A percentile compares a stretch with the other conserved stretches of the same genome.
Evolutionary conservation across 2,797 vertebrate species (phyloP).

Genomic region (Poecile montanus): DNA sequence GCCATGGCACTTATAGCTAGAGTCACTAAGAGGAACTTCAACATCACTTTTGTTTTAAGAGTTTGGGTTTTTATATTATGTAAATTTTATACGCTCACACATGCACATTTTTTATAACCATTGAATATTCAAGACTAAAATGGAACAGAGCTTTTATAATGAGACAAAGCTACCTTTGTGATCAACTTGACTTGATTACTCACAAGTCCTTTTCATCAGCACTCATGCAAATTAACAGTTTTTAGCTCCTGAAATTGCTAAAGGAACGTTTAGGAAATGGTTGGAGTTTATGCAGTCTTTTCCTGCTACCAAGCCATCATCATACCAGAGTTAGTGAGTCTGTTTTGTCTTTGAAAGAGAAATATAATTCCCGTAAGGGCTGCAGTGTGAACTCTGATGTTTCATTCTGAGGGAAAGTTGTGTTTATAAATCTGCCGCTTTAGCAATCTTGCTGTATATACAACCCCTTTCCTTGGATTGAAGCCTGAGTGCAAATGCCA

Average conservation of each 20-base stretch:
- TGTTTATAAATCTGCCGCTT: constrained; percentile 24
- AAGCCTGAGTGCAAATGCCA: neutral
- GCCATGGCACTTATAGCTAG: neutral
- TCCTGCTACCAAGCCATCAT: neutral
- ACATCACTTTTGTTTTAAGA: neutral
- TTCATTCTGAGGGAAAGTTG: neutral
- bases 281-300: neutral
- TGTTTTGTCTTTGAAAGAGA: constrained; percentile 21
- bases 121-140: neutral
- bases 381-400: neutral
- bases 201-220: neutral
- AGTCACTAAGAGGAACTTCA: neutral
- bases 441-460: neutral
- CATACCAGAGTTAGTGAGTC: neutral
- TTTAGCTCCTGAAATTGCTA: neutral
- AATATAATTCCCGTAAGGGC: neutral
- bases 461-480: neutral
- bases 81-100: neutral
- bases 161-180: neutral
- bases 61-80: neutral
- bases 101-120: neutral
- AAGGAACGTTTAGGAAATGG: neutral
- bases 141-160: neutral
- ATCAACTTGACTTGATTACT: neutral
- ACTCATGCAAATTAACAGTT: neutral